phyloP scores from a whole-genome alignment of 2,113 vertebrate genomes.

The Narcine bancroftii region DNA sequence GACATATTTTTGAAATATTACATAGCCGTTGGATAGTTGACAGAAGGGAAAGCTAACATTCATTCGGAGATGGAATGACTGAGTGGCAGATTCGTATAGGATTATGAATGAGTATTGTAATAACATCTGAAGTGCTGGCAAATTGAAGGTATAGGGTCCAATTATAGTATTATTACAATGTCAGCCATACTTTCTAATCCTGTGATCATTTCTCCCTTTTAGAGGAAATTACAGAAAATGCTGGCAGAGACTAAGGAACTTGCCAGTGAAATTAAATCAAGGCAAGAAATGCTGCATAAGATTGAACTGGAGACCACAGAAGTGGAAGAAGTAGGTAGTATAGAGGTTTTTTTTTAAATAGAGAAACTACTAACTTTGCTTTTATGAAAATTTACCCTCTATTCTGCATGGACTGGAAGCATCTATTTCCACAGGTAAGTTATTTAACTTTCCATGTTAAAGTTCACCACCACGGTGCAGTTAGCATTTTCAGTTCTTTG shows the following conservation, averaged over 20 bases:
- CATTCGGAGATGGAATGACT: not conserved
- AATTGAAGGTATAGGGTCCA: not conserved
- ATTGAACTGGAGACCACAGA: conserved; percentile 51
- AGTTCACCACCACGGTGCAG: too few relatives aligned
- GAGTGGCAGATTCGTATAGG: not conserved
- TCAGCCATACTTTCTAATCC: not conserved
- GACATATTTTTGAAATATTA: not conserved
- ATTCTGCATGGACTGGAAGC: too few relatives aligned
- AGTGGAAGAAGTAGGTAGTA: conserved; percentile 56
- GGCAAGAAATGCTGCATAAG: conserved; percentile 54
- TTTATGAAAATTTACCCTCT: not conserved
- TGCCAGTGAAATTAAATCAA: conserved; percentile 52
- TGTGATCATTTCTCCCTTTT: conserved; percentile 41
- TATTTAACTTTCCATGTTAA: too few relatives aligned
- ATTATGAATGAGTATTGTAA: not conserved
- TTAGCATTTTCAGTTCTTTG: too few relatives aligned
- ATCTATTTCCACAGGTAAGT: too few relatives aligned
- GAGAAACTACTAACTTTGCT: not conserved
- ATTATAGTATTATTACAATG: not conserved
- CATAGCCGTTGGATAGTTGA: not conserved
- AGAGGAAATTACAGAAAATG: conserved; percentile 56
- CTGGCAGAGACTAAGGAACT: conserved; percentile 44
- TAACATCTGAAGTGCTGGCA: not conserved
- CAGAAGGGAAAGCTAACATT: not conserved
- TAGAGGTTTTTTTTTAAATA: not conserved